A percentile compares a stretch with the other conserved stretches of the same genome.
Evolutionary conservation across 1,140 invertebrate species (phyloP).

Genomic region (Aradophagus sp.): DNA sequence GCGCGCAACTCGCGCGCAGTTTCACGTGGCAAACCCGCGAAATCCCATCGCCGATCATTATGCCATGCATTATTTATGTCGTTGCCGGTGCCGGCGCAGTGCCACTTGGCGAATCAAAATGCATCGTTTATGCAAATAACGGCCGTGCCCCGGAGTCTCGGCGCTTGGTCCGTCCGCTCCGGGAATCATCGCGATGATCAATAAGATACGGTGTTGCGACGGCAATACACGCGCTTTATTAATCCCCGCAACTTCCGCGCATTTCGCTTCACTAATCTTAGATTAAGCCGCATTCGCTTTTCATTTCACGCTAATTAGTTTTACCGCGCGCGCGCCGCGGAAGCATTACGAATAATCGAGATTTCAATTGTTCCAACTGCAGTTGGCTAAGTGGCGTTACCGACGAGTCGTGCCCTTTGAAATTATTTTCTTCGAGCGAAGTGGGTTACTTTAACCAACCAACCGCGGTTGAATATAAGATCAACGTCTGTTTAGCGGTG

Average conservation of each 20-base stretch:
- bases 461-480: too few relatives aligned
- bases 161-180: conserved; percentile 56
- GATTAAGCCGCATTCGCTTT: too few relatives aligned
- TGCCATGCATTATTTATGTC: conserved; percentile 74
- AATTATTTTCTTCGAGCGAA: too few relatives aligned
- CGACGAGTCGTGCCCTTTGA: too few relatives aligned
- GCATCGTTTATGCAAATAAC: conserved; percentile 74
- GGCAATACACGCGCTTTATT: conserved; percentile 40
- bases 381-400: too few relatives aligned
- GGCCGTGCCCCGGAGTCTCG: conserved; percentile 61
- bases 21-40: conserved; percentile 52
- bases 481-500: too few relatives aligned
- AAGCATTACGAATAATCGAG: too few relatives aligned
- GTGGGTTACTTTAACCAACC: too few relatives aligned
- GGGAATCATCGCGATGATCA: conserved; percentile 69
- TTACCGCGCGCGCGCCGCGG: too few relatives aligned
- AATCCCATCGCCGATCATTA: conserved; percentile 66
- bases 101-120: conserved; percentile 71
- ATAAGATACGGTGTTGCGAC: conserved; percentile 63
- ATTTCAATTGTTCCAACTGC: too few relatives aligned
- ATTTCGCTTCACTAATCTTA: too few relatives aligned
- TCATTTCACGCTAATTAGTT: too few relatives aligned
- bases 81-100: conserved; percentile 63
- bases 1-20: conserved; percentile 33
- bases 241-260: conserved; percentile 22